Evolutionary conservation across 2,797 vertebrate species (phyloP).

Genomic region (Rhyacichthys aspro): DNA sequence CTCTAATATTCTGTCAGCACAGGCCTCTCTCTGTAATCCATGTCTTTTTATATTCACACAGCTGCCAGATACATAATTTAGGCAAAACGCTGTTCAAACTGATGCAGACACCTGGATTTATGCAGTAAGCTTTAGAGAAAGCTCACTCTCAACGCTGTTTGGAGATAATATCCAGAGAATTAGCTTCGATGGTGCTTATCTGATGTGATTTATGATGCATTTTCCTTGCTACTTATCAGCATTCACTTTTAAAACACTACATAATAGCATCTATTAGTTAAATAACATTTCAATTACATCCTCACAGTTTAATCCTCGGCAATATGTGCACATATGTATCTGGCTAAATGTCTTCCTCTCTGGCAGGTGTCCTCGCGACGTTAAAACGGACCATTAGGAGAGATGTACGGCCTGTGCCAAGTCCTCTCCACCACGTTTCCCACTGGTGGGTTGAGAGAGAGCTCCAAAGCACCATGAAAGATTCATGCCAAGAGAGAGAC

Average conservation of each 20-base stretch:
- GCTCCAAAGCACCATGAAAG: conserved; percentile 62
- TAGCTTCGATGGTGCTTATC: conserved; percentile 7
- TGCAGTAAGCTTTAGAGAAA: conserved; percentile 8
- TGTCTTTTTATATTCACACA: conserved; percentile 6
- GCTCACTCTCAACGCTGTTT: conserved; percentile 13
- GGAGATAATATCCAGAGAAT: conserved; percentile 20
- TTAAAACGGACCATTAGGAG: conserved; percentile 63
- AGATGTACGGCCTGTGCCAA: conserved; percentile 48
- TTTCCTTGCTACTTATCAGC: background rate
- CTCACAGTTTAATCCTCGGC: background rate
- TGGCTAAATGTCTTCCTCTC: conserved; percentile 11
- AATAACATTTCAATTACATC: conserved; percentile 3
- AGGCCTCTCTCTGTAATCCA: conserved; percentile 13
- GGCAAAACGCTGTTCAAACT: conserved; percentile 24
- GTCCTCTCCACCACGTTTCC: conserved; percentile 42
- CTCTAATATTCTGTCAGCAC: conserved; percentile 13
- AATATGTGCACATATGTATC: conserved; percentile 15
- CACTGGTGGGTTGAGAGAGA: conserved; percentile 27
- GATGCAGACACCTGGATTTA: conserved; percentile 31
- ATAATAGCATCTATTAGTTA: background rate
- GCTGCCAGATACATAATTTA: conserved; percentile 33
- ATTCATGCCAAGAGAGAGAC: conserved; percentile 54
- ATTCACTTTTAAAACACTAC: background rate
- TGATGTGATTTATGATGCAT: conserved; percentile 1
- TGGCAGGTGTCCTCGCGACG: conserved; percentile 36